A percentile compares a stretch with the other conserved stretches of the same genome.
Evolutionary conservation across 1,140 invertebrate genomes (phyloP).

Genomic region (Sminthurinus signatus): DNA sequence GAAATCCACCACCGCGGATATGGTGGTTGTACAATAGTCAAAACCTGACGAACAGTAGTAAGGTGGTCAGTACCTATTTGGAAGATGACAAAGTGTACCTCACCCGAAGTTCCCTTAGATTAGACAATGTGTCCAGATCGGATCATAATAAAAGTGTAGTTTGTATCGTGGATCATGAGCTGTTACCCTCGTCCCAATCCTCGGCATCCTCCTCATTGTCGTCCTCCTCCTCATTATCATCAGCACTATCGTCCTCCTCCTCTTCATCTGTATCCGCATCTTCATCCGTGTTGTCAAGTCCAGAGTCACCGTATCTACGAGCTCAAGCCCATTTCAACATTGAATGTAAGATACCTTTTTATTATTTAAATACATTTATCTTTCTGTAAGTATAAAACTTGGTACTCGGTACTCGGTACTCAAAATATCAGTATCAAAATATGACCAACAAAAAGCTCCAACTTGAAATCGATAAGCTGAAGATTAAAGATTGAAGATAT

Average conservation of each 20-base stretch:
- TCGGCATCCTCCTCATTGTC: too few species aligned
- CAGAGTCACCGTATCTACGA: slow-evolving; percentile 26
- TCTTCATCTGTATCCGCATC: background rate
- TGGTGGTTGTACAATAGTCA: slow-evolving; percentile 43
- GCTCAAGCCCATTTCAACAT: slow-evolving; percentile 68
- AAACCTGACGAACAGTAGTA: slow-evolving; percentile 43
- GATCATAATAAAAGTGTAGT: slow-evolving; percentile 68
- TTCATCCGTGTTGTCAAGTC: too few species aligned
- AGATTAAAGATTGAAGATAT: too few species aligned
- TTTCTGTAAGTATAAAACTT: background rate
- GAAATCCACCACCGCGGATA: slow-evolving; percentile 59
- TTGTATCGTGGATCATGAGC: slow-evolving; percentile 65
- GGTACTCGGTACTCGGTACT: too few species aligned
- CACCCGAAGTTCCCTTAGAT: slow-evolving; percentile 61
- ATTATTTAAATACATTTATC: background rate
- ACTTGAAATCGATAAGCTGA: too few species aligned
- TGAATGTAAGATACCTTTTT: slow-evolving; percentile 59
- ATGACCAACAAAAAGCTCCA: too few species aligned
- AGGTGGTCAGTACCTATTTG: slow-evolving; percentile 43
- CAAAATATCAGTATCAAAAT: too few species aligned
- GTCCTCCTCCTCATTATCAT: background rate
- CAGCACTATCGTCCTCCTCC: too few species aligned
- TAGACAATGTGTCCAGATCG: slow-evolving; percentile 59
- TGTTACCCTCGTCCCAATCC: slow-evolving; percentile 50
- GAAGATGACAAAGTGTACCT: slow-evolving; percentile 44